phyloP scores from a whole-genome alignment of 2,888 invertebrate genomes.

The Crioceris asparagi region DNA sequence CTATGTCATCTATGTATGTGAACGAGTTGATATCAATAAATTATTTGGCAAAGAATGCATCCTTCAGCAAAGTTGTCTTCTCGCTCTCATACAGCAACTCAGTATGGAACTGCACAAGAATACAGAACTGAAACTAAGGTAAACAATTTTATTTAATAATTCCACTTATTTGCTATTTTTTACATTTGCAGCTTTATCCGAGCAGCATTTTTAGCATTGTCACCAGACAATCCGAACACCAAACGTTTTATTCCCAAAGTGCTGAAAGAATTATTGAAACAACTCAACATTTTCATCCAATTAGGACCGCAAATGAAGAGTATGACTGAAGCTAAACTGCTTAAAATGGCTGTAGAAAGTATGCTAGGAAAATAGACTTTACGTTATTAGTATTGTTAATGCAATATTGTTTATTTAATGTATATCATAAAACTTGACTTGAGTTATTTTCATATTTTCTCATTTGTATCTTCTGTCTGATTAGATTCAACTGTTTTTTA shows the following conservation, averaged over 20 bases:
- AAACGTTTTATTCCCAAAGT: conserved; percentile 75
- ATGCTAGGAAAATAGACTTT: conserved; percentile 23
- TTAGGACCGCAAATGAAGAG: conserved; percentile 56
- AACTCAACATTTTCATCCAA: conserved; percentile 58
- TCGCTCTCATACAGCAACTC: conserved; percentile 90
- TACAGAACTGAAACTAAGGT: conserved; percentile 75
- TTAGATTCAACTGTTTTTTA: too few relatives aligned
- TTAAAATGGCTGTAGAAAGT: conserved; percentile 52
- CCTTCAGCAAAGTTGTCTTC: conserved; percentile 77
- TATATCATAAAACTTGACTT: too few relatives aligned
- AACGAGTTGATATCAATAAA: conserved; percentile 71
- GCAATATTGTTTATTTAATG: too few relatives aligned
- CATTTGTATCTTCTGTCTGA: too few relatives aligned
- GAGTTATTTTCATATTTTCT: too few relatives aligned
- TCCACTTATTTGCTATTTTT: neutral
- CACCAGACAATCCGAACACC: conserved; percentile 64
- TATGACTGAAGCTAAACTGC: conserved; percentile 54
- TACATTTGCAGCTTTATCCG: conserved; percentile 63
- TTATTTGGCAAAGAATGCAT: conserved; percentile 61
- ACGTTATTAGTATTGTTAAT: too few relatives aligned
- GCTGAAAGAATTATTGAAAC: conserved; percentile 62
- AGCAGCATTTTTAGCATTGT: conserved; percentile 76
- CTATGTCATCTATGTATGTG: conserved; percentile 78
- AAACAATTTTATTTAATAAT: conserved; percentile 24
- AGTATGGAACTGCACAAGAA: conserved; percentile 79